Evolutionary conservation across 2,888 invertebrate genomes (phyloP).

Genomic region (Drosophila tanythrix): DNA sequence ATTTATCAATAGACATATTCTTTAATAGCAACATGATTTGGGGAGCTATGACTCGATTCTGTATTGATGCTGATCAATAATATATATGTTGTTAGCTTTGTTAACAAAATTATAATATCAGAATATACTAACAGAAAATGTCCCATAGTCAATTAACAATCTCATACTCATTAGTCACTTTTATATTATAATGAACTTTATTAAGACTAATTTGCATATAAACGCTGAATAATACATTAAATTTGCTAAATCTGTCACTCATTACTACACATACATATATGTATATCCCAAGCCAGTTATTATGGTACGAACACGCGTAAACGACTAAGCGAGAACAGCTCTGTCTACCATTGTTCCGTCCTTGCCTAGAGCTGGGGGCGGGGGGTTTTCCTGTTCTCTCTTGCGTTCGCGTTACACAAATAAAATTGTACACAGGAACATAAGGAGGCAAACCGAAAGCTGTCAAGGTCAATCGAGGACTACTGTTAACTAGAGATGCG

Average conservation of each 20-base stretch:
- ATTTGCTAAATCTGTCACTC: neutral
- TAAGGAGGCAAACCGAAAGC: no score
- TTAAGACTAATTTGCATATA: constrained; percentile 5
- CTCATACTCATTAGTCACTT: neutral
- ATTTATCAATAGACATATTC: neutral
- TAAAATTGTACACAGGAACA: no score
- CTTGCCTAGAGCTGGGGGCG: no score
- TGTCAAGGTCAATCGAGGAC: no score
- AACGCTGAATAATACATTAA: neutral
- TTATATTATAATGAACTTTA: neutral
- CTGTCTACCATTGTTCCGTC: no score
- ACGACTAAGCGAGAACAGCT: no score
- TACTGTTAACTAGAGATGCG: no score
- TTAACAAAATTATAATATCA: neutral
- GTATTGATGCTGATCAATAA: neutral
- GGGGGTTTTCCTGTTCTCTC: no score
- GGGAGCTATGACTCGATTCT: neutral
- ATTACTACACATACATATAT: neutral
- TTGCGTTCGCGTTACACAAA: no score
- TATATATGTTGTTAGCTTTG: neutral
- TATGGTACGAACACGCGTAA: no score
- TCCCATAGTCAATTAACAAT: neutral
- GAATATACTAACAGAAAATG: neutral
- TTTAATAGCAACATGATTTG: neutral
- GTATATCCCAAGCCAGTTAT: neutral